Evolutionary conservation across 2,797 vertebrate species (phyloP).

Genomic region (Centropyge bicolor): DNA sequence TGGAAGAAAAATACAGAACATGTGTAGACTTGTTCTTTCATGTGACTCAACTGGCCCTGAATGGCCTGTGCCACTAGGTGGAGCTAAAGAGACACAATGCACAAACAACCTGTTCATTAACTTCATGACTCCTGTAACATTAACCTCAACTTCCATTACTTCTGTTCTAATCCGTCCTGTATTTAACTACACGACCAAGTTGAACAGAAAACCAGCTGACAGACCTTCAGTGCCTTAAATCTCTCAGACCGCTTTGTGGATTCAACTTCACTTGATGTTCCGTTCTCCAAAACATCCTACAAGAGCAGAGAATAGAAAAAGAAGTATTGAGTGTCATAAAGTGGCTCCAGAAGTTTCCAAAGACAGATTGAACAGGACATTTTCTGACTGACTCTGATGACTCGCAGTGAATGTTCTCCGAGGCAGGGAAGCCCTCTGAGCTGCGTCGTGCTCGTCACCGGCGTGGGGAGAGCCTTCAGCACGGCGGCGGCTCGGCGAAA

Average conservation of each 20-base stretch:
- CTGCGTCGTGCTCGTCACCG: conserved; percentile 71
- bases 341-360: not conserved
- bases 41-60: too few species aligned
- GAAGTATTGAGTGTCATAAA: too few species aligned
- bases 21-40: too few species aligned
- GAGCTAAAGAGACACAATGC: not conserved
- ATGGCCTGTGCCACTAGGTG: too few species aligned
- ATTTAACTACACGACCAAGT: not conserved
- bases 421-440: conserved; percentile 85
- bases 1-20: too few species aligned
- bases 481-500: conserved; percentile 87
- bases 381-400: conserved; percentile 85
- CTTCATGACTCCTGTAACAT: too few species aligned
- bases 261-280: conserved; percentile 87
- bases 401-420: conserved; percentile 86
- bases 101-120: too few species aligned
- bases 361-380: accelerated
- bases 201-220: not conserved
- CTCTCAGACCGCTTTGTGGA: conserved; percentile 77
- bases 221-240: conserved; percentile 88
- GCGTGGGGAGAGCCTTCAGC: conserved; percentile 83
- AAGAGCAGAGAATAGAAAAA: not conserved
- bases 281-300: conserved; percentile 89
- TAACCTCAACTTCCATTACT: too few species aligned
- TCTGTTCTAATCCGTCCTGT: too few species aligned